These are phyloP conservation scores for Patiria pectinifera DNA, from an alignment of 53 echinoderm and acorn worm species.

Conservation along the genomic window DNA sequence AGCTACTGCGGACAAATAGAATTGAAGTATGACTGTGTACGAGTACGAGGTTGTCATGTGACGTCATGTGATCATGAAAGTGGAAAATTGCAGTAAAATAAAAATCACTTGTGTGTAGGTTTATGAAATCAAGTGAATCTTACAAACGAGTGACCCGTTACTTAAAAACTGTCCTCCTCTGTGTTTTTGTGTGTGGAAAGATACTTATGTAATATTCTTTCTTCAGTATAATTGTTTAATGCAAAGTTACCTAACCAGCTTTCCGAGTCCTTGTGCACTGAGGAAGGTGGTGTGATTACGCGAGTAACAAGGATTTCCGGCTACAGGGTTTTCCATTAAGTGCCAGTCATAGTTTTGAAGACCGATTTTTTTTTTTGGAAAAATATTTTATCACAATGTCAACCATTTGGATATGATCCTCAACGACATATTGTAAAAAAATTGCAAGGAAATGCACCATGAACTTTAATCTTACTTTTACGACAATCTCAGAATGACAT, in stretches of 20 bases:
- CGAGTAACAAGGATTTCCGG: not conserved
- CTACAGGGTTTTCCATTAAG: not conserved
- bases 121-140: not conserved
- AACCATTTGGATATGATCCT: no score
- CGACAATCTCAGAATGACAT: no score
- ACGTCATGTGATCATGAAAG: not conserved
- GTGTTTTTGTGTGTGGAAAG: not conserved
- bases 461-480: no score
- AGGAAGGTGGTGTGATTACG: not conserved
- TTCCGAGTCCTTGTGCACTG: not conserved
- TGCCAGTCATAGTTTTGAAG: not conserved
- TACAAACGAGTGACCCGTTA: not conserved
- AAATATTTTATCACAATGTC: no score
- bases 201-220: not conserved
- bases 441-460: no score
- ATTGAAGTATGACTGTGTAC: no score
- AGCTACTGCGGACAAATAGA: no score
- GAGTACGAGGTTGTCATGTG: not conserved
- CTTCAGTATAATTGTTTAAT: not conserved
- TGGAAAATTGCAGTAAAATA: not conserved
- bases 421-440: no score
- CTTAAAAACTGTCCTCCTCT: not conserved
- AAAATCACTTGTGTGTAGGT: not conserved
- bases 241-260: not conserved
- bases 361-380: no score